These are phyloP conservation scores for Gephyroberyx darwinii DNA, from an alignment of 2,797 vertebrate species.

Conservation along the genomic window DNA sequence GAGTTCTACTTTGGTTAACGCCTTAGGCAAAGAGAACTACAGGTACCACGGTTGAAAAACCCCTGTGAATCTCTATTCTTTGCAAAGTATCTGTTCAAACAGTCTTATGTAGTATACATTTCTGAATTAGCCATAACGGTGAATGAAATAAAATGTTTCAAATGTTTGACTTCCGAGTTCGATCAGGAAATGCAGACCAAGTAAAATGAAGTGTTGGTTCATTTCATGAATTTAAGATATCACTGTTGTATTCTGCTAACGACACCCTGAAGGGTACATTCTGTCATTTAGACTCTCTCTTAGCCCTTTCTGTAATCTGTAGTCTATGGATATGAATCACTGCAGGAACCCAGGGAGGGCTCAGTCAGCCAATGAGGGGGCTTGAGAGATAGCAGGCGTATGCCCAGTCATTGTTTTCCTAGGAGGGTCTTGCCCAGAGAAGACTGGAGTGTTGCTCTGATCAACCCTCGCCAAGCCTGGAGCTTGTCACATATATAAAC, in stretches of 20 bases:
- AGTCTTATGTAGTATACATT: conserved; percentile 13
- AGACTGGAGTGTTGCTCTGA: conserved; percentile 64
- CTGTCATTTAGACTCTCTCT: not conserved
- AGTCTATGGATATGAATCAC: conserved; percentile 38
- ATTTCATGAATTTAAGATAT: conserved; percentile 8
- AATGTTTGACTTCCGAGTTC: not conserved
- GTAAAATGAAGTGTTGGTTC: not conserved
- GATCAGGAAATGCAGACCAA: not conserved
- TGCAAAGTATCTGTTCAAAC: conserved; percentile 15
- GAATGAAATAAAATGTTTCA: conserved; percentile 21
- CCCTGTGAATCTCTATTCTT: conserved; percentile 16
- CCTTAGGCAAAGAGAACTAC: conserved; percentile 48
- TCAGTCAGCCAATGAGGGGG: conserved; percentile 50
- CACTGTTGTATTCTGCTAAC: not conserved
- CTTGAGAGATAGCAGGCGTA: conserved; percentile 63
- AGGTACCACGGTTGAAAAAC: conserved; percentile 34
- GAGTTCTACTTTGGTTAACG: conserved; percentile 52
- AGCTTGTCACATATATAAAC: conserved; percentile 67
- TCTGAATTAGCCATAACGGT: conserved; percentile 30
- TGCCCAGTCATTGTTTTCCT: conserved; percentile 66
- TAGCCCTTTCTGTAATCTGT: conserved; percentile 29
- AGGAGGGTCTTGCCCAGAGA: conserved; percentile 71
- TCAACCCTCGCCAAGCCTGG: conserved; percentile 72
- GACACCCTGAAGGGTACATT: not conserved
- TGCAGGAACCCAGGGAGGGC: conserved; percentile 19